Conservation (phyloP, 1,140 invertebrate species). For the Drosophila pruinosa region DNA sequence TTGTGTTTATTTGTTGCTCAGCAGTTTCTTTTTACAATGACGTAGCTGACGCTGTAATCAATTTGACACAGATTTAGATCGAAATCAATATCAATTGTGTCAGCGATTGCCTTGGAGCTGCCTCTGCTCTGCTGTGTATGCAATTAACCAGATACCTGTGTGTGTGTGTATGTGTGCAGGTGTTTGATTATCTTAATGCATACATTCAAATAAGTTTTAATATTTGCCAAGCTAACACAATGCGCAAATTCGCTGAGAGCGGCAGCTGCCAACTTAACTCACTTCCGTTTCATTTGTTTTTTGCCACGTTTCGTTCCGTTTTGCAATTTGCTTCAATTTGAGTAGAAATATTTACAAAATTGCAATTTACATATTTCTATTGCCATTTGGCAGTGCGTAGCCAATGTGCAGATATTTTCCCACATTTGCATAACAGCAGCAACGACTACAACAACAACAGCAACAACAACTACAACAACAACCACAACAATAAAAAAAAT, state of each 20-base stretch:
- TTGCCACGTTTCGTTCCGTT: neutral
- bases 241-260: slow-evolving; percentile 6
- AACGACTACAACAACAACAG: slow-evolving; percentile 24
- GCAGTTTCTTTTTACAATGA: slow-evolving; percentile 13
- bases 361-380: slow-evolving; percentile 32
- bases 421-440: slow-evolving; percentile 56
- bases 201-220: slow-evolving; percentile 36
- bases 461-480: slow-evolving; percentile 12
- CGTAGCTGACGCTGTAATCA: slow-evolving; percentile 50
- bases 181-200: neutral
- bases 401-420: slow-evolving; percentile 57
- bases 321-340: neutral
- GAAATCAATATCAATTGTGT: slow-evolving; percentile 65
- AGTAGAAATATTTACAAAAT: slow-evolving; percentile 18
- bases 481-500: slow-evolving; percentile 9
- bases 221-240: slow-evolving; percentile 25
- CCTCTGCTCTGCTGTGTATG: neutral
- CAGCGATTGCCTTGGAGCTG: slow-evolving; percentile 30
- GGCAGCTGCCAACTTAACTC: slow-evolving; percentile 22
- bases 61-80: slow-evolving; percentile 71
- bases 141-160: slow-evolving; percentile 34
- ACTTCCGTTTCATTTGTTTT: slow-evolving; percentile 26
- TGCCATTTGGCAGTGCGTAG: slow-evolving; percentile 31
- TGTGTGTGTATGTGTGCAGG: neutral
- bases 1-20: slow-evolving; percentile 9